A percentile compares a stretch with the other conserved stretches of the same genome.
phyloP scores from a whole-genome alignment of 2,113 vertebrate species.

The Phoenicopterus ruber region DNA sequence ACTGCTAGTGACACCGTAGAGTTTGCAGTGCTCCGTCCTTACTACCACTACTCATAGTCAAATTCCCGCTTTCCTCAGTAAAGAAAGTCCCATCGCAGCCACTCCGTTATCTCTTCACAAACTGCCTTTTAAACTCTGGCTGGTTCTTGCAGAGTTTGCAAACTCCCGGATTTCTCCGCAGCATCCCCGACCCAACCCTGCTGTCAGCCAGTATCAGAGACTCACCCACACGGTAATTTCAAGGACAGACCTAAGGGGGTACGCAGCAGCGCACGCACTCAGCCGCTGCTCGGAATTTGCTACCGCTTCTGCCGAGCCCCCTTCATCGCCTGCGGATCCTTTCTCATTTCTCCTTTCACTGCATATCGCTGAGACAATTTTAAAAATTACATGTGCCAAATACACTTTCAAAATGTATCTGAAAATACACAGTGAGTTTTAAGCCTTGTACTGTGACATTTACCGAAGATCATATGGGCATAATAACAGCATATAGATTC shows the following conservation, averaged over 20 bases:
- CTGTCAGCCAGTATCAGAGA: not conserved
- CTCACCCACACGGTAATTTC: not conserved
- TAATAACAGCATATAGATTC: not conserved
- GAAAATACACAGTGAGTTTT: not conserved
- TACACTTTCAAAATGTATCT: not conserved
- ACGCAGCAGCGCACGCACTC: not conserved
- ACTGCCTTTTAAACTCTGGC: not conserved
- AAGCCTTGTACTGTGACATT: not conserved
- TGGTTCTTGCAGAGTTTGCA: not conserved
- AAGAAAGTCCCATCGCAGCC: not conserved
- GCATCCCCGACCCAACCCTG: not conserved
- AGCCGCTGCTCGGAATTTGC: not conserved
- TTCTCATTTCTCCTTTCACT: not conserved
- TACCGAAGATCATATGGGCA: not conserved
- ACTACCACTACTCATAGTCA: rapidly evolving
- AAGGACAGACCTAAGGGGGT: not conserved
- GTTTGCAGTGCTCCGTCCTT: not conserved
- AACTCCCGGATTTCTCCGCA: not conserved
- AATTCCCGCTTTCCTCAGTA: not conserved
- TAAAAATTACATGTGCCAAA: not conserved
- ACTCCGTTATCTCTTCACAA: not conserved
- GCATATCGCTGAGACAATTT: not conserved
- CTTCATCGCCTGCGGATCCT: rapidly evolving
- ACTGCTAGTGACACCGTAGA: not conserved
- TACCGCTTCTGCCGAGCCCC: not conserved